Percentiles rank a stretch among this genome's conserved stretches.
These are phyloP conservation scores for Conus ventricosus DNA, from an alignment of 1,140 invertebrate species.

Conservation along the genomic window DNA sequence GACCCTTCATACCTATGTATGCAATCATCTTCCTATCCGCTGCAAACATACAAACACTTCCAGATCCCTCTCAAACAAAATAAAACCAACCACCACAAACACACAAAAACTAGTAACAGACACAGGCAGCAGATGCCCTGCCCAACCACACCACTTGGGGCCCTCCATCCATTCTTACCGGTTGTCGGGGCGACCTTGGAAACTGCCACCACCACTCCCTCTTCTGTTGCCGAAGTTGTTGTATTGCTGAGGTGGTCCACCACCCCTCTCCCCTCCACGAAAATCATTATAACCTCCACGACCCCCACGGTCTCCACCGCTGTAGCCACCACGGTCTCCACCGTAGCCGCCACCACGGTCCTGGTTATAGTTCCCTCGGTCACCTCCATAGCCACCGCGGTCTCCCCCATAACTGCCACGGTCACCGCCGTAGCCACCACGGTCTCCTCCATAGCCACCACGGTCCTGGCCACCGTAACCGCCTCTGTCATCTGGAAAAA, in stretches of 20 bases:
- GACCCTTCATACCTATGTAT: too few relatives aligned
- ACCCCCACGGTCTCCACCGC: conserved; percentile 54
- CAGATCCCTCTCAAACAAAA: too few relatives aligned
- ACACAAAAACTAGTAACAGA: too few relatives aligned
- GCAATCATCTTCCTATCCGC: too few relatives aligned
- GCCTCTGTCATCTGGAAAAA: not conserved
- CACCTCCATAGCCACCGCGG: conserved; percentile 52
- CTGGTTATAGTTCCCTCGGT: conserved; percentile 10
- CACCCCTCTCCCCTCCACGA: conserved; percentile 54
- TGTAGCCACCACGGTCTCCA: conserved; percentile 50
- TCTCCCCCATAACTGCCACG: conserved; percentile 45
- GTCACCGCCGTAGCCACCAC: conserved; percentile 21
- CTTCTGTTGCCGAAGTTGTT: conserved; percentile 42
- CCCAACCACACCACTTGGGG: too few relatives aligned
- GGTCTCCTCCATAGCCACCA: not conserved
- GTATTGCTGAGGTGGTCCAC: conserved; percentile 67
- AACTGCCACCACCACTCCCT: conserved; percentile 33
- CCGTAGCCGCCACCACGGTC: conserved; percentile 45
- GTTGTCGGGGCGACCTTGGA: conserved; percentile 40
- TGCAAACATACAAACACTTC: too few relatives aligned
- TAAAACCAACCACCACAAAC: too few relatives aligned
- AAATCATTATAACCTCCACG: conserved; percentile 43
- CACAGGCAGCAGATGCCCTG: too few relatives aligned
- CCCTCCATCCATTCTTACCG: not conserved
- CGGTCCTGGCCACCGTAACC: not conserved